Percentiles rank a stretch among this genome's conserved stretches.
Conservation (phyloP, 2,113 vertebrate genomes). For the Rhynchomys soricoides region DNA sequence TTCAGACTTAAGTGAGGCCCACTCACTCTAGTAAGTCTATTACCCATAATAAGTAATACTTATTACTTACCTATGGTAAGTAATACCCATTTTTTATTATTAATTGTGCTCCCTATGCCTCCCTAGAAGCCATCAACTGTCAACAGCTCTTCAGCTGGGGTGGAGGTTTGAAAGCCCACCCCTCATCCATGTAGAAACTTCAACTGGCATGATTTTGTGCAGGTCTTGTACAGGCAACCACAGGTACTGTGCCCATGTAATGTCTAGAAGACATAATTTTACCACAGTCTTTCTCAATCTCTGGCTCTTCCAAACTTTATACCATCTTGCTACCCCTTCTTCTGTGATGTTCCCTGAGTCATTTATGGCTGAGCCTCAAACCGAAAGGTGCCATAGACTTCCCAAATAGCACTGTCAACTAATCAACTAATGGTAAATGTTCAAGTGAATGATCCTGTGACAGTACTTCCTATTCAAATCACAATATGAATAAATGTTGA, state of each 20-base stretch:
- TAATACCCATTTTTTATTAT: neutral
- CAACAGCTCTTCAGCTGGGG: neutral
- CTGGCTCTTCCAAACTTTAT: neutral
- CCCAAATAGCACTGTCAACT: neutral
- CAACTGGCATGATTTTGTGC: neutral
- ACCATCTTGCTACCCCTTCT: neutral
- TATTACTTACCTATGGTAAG: too few species aligned
- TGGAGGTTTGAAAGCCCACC: neutral
- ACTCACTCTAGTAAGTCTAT: neutral
- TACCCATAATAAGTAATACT: too few species aligned
- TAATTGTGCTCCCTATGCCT: neutral
- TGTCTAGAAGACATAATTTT: neutral
- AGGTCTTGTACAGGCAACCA: neutral
- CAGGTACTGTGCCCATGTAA: neutral
- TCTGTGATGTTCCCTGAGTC: neutral
- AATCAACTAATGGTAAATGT: neutral
- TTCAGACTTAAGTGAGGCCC: neutral
- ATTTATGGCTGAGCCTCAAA: neutral
- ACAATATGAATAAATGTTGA: neutral
- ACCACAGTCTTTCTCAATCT: neutral
- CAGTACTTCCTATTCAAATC: neutral
- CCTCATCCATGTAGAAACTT: neutral
- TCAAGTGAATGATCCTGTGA: neutral
- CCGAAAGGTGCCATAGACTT: neutral
- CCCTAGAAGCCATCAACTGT: neutral